Evolutionary conservation across 2,797 vertebrate species (phyloP).

Genomic region (Rhinichthys osculus): DNA sequence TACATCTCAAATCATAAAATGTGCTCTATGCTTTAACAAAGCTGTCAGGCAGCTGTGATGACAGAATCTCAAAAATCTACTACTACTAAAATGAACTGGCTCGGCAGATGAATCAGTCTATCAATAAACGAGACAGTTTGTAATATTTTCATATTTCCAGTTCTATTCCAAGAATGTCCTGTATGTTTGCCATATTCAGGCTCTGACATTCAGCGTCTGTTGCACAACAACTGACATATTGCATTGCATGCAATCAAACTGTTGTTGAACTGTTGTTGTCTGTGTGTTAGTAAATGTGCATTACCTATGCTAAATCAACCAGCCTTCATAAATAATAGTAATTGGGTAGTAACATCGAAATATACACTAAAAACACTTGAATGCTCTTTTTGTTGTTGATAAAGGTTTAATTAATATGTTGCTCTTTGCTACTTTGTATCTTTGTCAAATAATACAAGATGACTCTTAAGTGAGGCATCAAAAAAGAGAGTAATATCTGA

Average conservation of each 20-base stretch:
- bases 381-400: neutral
- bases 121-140: neutral
- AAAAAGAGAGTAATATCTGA: neutral
- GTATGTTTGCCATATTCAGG: neutral
- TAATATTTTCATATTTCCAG: neutral
- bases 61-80: neutral
- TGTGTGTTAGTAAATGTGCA: neutral
- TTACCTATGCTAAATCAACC: neutral
- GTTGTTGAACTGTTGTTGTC: neutral
- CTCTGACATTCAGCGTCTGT: neutral
- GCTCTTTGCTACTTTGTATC: neutral
- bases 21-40: neutral
- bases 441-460: neutral
- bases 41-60: neutral
- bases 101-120: neutral
- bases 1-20: neutral
- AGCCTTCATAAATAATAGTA: neutral
- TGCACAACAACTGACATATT: conserved; percentile 16
- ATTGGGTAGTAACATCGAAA: neutral
- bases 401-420: neutral
- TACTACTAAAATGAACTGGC: neutral
- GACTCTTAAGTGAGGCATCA: neutral
- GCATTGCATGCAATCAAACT: neutral
- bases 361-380: neutral
- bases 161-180: neutral